phyloP scores from a whole-genome alignment of 92 coral and sea anemone species.

The Epizoanthus stellaris region DNA sequence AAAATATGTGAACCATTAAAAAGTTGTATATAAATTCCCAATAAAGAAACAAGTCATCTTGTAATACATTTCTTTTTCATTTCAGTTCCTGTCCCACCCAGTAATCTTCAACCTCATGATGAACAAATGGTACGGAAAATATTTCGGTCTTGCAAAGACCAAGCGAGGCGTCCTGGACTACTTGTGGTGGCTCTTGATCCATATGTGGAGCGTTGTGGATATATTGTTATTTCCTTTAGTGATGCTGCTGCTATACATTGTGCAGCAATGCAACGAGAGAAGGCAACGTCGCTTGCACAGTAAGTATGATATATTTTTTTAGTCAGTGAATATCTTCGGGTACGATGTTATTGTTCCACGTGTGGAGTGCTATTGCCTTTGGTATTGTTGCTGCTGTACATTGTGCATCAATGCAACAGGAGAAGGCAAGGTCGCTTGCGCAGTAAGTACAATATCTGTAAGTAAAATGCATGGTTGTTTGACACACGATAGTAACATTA shows the following conservation, averaged over 20 bases:
- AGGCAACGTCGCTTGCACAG: no score
- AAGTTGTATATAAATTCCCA: no score
- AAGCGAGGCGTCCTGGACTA: constrained; percentile 1
- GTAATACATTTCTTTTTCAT: no score
- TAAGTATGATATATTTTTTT: no score
- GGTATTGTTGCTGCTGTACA: neutral
- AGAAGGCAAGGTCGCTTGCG: no score
- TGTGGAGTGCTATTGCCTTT: constrained; percentile 17
- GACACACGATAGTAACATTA: no score
- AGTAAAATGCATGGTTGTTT: no score
- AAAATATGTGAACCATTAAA: no score
- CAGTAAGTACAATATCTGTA: no score
- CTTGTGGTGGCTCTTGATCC: neutral
- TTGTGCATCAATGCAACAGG: no score
- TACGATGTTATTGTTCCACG: neutral
- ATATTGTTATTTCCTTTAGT: neutral
- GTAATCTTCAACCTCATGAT: constrained; percentile 13
- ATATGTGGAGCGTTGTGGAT: constrained; percentile 12
- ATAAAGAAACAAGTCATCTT: no score
- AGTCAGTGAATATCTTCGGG: no score
- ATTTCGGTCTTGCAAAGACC: neutral
- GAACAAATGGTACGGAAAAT: constrained; percentile 23
- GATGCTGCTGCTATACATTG: neutral
- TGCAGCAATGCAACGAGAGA: neutral
- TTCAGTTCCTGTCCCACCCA: constrained; percentile 26